Percentiles rank a stretch among this genome's conserved stretches.
These are phyloP conservation scores for Seira musarum DNA, from an alignment of 2,888 invertebrate genomes.

Conservation along the genomic window DNA sequence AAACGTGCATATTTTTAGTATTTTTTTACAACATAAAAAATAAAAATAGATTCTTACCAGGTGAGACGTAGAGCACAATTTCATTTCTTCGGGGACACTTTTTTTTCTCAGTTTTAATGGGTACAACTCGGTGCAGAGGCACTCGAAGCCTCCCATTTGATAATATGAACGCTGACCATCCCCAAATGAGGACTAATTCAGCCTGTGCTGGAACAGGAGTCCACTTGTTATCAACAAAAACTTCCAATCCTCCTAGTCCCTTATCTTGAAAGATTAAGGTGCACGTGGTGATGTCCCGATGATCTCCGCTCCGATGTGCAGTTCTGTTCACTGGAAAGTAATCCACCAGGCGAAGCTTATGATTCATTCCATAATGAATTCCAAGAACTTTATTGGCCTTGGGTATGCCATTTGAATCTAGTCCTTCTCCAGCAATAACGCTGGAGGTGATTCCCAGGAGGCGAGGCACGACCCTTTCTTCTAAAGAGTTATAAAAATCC, in stretches of 20 bases:
- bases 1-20: too few species aligned
- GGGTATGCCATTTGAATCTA: too few species aligned
- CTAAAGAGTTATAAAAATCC: background rate
- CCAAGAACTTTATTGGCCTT: background rate
- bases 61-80: background rate
- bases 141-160: background rate
- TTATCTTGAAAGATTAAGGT: slow-evolving; percentile 21
- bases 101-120: background rate
- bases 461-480: background rate
- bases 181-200: slow-evolving; percentile 16
- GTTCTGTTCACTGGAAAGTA: background rate
- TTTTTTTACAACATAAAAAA: too few species aligned
- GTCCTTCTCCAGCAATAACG: background rate
- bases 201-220: background rate
- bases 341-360: background rate
- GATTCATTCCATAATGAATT: background rate
- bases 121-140: background rate
- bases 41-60: background rate
- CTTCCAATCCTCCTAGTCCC: background rate
- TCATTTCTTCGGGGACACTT: background rate
- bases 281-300: background rate
- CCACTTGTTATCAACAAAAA: background rate
- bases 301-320: background rate
- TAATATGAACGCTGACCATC: background rate
- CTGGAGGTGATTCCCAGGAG: background rate